Evolutionary conservation across 2,797 vertebrate genomes (phyloP).

Genomic region (Lepilemur ruficaudatus): DNA sequence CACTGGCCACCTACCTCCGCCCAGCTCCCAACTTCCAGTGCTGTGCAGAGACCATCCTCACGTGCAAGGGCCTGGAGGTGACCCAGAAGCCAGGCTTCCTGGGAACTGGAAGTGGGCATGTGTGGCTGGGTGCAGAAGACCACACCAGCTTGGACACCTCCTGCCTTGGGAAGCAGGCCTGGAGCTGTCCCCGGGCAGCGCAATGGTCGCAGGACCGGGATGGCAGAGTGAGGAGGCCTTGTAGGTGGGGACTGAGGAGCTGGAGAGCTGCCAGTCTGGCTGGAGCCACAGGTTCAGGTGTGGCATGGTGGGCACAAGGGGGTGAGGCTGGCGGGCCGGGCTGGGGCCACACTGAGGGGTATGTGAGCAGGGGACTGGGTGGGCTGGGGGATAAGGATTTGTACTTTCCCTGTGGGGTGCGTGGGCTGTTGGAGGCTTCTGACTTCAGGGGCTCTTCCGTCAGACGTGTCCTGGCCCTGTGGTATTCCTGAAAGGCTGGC

Average conservation of each 20-base stretch:
- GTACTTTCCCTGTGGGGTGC: accelerated
- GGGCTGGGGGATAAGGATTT: background rate
- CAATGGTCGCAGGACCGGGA: accelerated
- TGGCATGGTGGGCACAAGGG: background rate
- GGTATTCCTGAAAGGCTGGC: background rate
- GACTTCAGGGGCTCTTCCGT: background rate
- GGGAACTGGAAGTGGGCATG: background rate
- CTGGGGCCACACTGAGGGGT: background rate
- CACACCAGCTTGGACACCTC: background rate
- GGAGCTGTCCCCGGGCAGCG: background rate
- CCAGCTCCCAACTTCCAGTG: background rate
- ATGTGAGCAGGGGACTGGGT: no score
- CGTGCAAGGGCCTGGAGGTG: background rate
- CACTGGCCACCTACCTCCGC: background rate
- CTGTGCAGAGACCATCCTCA: background rate
- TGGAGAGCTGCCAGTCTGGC: background rate
- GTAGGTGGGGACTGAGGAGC: background rate
- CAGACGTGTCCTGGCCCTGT: background rate
- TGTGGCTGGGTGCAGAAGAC: background rate
- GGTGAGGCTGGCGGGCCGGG: background rate
- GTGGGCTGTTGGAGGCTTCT: background rate
- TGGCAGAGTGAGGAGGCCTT: accelerated
- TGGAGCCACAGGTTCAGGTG: background rate
- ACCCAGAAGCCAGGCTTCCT: background rate
- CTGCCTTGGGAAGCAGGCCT: background rate